Evolutionary conservation across 2,113 vertebrate species (phyloP).

Genomic region (Limanda limanda): DNA sequence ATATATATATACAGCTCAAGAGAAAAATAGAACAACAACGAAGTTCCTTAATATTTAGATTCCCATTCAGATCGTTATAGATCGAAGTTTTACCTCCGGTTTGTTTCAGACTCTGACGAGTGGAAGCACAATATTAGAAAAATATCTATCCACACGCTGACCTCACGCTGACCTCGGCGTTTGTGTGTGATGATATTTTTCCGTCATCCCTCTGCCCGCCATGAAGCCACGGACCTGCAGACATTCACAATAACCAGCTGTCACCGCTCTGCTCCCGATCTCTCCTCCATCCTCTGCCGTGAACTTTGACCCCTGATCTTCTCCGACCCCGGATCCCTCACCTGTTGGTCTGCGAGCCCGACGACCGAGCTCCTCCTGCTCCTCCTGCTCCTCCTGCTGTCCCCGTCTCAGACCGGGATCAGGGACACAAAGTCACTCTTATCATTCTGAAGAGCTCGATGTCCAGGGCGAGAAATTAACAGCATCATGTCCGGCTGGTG

Average conservation of each 20-base stretch:
- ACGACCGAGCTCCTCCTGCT: neutral
- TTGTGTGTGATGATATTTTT: slow-evolving; percentile 50
- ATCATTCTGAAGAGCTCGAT: slow-evolving; percentile 38
- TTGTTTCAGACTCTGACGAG: slow-evolving; percentile 46
- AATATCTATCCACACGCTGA: slow-evolving; percentile 51
- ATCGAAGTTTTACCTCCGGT: neutral
- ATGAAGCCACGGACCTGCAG: slow-evolving; percentile 10
- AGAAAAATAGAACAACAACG: too few relatives aligned
- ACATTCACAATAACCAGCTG: slow-evolving; percentile 30
- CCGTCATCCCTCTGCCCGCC: slow-evolving; percentile 24
- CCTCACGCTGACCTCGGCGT: neutral
- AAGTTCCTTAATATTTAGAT: too few relatives aligned
- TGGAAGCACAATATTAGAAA: slow-evolving; percentile 44
- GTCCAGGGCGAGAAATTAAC: slow-evolving; percentile 47
- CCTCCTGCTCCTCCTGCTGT: slow-evolving; percentile 14
- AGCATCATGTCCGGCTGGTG: neutral
- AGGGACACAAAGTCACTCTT: neutral
- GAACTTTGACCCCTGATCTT: slow-evolving; percentile 42
- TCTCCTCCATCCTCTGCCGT: slow-evolving; percentile 50
- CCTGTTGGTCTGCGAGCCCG: slow-evolving; percentile 1
- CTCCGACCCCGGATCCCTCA: slow-evolving; percentile 46
- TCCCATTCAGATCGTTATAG: too few relatives aligned
- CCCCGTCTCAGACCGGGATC: slow-evolving; percentile 17
- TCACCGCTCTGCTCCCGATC: slow-evolving; percentile 47
- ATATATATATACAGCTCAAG: too few relatives aligned